Conservation (phyloP, 2,797 vertebrate genomes). For the Hypotaenidia philippensis region DNA sequence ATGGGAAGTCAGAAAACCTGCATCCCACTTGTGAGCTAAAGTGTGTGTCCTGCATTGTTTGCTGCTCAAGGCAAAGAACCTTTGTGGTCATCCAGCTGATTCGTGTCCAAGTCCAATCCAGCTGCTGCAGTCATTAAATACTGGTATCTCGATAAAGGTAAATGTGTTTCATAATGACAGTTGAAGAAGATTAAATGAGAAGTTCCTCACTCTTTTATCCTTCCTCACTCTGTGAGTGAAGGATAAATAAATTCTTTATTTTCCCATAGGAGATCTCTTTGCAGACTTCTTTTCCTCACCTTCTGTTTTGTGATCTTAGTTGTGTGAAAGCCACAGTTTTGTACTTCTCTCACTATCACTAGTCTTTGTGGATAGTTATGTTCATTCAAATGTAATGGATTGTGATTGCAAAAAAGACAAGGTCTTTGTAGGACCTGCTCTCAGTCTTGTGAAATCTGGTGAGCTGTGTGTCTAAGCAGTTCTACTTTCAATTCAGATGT, state of each 20-base stretch:
- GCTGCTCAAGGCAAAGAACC: neutral
- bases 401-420: neutral
- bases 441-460: neutral
- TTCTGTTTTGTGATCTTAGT: neutral
- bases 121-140: neutral
- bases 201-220: neutral
- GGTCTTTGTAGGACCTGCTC: neutral
- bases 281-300: neutral
- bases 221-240: neutral
- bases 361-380: neutral
- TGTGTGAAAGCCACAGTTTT: neutral
- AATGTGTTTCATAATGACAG: neutral
- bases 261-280: neutral
- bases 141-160: neutral
- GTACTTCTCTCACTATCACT: neutral
- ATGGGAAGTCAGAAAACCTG: neutral
- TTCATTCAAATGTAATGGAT: neutral
- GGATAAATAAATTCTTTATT: neutral
- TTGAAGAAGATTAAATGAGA: neutral
- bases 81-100: neutral
- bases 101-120: neutral
- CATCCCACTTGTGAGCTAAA: neutral
- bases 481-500: neutral
- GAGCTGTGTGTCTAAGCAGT: accelerated
- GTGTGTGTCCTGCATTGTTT: neutral